phyloP scores from a whole-genome alignment of 2,888 invertebrate genomes.

The Nephrotoma guestfalica region DNA sequence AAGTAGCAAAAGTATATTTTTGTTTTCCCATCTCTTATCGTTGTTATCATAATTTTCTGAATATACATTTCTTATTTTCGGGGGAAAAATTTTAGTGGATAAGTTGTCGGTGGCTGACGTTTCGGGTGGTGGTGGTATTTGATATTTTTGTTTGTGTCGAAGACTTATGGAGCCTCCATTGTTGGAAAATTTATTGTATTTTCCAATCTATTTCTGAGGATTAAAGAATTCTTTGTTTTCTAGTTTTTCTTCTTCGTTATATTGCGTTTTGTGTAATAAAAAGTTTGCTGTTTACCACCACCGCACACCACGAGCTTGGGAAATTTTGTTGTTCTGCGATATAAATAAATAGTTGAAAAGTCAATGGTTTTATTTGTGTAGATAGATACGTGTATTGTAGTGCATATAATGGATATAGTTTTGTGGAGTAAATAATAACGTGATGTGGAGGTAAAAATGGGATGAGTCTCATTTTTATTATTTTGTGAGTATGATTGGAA shows the following conservation, averaged over 20 bases:
- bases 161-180: not conserved
- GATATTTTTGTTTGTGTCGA: not conserved
- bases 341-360: not conserved
- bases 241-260: not conserved
- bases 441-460: not conserved
- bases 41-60: not conserved
- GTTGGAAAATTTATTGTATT: not conserved
- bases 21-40: not conserved
- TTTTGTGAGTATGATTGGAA: not conserved
- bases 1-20: not conserved
- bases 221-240: not conserved
- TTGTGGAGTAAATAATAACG: not conserved
- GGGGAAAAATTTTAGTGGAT: not conserved
- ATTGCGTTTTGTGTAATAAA: not conserved
- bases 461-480: not conserved
- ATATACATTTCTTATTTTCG: not conserved
- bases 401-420: not conserved
- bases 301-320: not conserved
- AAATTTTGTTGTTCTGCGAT: not conserved
- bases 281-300: not conserved
- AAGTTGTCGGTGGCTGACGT: not conserved
- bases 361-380: not conserved
- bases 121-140: not conserved
- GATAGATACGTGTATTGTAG: not conserved
- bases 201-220: not conserved